These are phyloP conservation scores for Anastatus disparis DNA, from an alignment of 1,140 invertebrate species.

Conservation along the genomic window DNA sequence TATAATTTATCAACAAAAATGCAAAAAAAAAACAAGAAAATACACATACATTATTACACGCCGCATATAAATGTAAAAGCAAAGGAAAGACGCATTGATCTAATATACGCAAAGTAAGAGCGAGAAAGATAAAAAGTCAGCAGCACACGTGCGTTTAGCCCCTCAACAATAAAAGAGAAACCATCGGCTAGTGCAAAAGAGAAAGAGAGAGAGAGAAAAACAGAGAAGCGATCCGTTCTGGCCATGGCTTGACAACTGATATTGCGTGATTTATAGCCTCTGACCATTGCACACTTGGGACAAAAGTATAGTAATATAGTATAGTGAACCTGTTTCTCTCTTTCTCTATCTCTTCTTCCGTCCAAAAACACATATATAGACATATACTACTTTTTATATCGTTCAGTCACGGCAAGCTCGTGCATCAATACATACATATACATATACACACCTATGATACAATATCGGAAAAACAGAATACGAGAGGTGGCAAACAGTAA, in stretches of 20 bases:
- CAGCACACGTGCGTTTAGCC: constrained; percentile 6
- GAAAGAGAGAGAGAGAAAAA: neutral
- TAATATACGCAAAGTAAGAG: too few species aligned
- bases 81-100: too few species aligned
- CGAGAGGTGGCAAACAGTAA: constrained; percentile 54
- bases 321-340: constrained; percentile 14
- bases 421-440: neutral
- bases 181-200: neutral
- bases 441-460: neutral
- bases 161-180: neutral
- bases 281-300: constrained; percentile 66
- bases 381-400: too few species aligned
- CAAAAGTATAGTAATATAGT: too few species aligned
- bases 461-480: neutral
- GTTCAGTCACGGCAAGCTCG: constrained; percentile 45
- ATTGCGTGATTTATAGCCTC: constrained; percentile 67
- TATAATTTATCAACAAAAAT: too few species aligned
- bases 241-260: constrained; percentile 63
- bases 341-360: too few species aligned
- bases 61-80: too few species aligned
- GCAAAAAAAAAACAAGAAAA: too few species aligned
- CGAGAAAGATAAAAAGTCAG: neutral
- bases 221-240: constrained; percentile 54
- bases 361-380: too few species aligned
- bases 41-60: neutral